Percentiles rank a stretch among this genome's conserved stretches.
phyloP scores from a whole-genome alignment of 2,797 vertebrate genomes.

The Cossypha heuglini region DNA sequence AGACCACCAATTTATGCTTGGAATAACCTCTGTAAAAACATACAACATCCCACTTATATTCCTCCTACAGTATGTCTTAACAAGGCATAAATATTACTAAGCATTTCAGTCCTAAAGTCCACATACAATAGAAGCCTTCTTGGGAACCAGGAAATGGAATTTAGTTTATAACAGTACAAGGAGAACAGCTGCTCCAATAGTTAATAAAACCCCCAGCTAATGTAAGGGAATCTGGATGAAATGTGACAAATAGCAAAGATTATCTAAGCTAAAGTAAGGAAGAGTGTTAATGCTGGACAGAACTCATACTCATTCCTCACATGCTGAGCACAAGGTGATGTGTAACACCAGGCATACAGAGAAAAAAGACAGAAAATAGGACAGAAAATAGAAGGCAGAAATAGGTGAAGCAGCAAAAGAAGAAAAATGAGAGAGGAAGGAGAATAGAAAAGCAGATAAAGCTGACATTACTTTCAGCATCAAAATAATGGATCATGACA shows the following conservation, averaged over 20 bases:
- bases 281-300: background rate
- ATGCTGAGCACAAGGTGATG: background rate
- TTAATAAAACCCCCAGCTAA: background rate
- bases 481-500: background rate
- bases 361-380: background rate
- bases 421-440: background rate
- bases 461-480: background rate
- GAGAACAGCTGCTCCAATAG: background rate
- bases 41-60: background rate
- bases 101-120: background rate
- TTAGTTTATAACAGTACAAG: background rate
- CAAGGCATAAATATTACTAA: background rate
- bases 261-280: background rate
- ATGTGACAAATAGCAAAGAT: background rate
- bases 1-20: background rate
- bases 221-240: background rate
- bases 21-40: background rate
- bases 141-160: background rate
- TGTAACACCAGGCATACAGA: background rate
- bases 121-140: background rate
- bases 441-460: background rate
- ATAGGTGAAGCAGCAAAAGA: background rate
- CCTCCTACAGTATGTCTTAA: background rate
- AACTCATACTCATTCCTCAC: background rate
- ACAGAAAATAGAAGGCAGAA: background rate